phyloP scores from a whole-genome alignment of 2,113 vertebrate species.

The Chaetodon auriga region DNA sequence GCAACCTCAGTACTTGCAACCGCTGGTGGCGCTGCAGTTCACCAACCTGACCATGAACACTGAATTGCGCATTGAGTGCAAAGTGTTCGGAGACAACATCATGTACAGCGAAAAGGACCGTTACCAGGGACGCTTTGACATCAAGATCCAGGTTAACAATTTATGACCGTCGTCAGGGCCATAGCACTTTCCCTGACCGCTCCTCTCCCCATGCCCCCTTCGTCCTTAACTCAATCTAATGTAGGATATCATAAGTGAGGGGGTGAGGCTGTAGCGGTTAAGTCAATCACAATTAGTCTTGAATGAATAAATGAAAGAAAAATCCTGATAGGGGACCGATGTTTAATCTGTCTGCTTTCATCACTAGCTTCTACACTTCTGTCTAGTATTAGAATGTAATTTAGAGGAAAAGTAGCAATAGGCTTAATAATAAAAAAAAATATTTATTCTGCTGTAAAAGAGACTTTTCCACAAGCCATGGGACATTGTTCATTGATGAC shows the following conservation, averaged over 20 bases:
- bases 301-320: constrained; percentile 45
- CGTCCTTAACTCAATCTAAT: constrained; percentile 31
- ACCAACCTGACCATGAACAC: constrained; percentile 89
- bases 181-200: constrained; percentile 55
- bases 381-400: constrained; percentile 94
- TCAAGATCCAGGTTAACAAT: constrained; percentile 84
- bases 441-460: constrained; percentile 98
- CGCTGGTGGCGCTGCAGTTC: constrained; percentile 94
- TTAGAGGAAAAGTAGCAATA: constrained; percentile 92
- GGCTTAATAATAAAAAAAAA: constrained; percentile 76
- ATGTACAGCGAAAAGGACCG: constrained; percentile 96
- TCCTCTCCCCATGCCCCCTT: neutral
- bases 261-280: constrained; percentile 50
- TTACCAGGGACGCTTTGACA: constrained; percentile 97
- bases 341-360: constrained; percentile 89
- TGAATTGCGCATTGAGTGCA: constrained; percentile 94
- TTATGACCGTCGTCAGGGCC: constrained; percentile 76
- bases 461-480: constrained; percentile 92
- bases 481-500: constrained; percentile 90
- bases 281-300: constrained; percentile 67
- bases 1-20: constrained; percentile 94
- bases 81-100: constrained; percentile 93
- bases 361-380: constrained; percentile 93
- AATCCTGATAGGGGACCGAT: constrained; percentile 52
- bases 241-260: constrained; percentile 45